Conservation (phyloP, 2,888 invertebrate species). For the Orthosia cruda region DNA sequence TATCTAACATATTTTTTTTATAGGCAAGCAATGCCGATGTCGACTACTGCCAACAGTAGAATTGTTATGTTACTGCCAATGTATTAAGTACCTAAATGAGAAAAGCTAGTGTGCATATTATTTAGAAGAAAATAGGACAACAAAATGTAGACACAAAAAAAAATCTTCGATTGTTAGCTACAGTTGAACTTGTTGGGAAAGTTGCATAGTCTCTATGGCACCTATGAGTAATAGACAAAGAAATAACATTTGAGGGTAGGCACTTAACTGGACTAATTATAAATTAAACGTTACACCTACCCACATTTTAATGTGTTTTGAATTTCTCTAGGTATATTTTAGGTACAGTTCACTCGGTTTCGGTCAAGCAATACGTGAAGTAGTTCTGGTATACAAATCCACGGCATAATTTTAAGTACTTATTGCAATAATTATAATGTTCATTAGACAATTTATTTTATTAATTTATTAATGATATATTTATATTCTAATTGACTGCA, state of each 20-base stretch:
- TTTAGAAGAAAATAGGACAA: too few species aligned
- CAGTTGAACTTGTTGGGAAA: too few species aligned
- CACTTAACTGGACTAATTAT: background rate
- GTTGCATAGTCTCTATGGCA: conserved; percentile 12
- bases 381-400: conserved; percentile 75
- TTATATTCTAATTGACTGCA: conserved; percentile 74
- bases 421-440: conserved; percentile 75
- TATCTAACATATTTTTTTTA: too few species aligned
- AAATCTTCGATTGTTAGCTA: too few species aligned
- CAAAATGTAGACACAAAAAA: too few species aligned
- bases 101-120: too few species aligned
- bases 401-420: conserved; percentile 68
- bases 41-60: too few species aligned
- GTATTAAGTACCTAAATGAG: too few species aligned
- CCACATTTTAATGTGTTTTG: conserved; percentile 35
- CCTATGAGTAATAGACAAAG: conserved; percentile 6
- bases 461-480: conserved; percentile 73
- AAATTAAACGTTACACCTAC: conserved; percentile 42
- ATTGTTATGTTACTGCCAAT: too few species aligned
- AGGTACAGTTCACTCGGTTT: conserved; percentile 74
- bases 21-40: too few species aligned
- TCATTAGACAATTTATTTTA: conserved; percentile 73
- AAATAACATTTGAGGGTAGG: conserved; percentile 15
- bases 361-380: conserved; percentile 78
- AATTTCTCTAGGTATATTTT: conserved; percentile 1